Evolutionary conservation across 2,797 vertebrate species (phyloP).

Genomic region (Anableps anableps): DNA sequence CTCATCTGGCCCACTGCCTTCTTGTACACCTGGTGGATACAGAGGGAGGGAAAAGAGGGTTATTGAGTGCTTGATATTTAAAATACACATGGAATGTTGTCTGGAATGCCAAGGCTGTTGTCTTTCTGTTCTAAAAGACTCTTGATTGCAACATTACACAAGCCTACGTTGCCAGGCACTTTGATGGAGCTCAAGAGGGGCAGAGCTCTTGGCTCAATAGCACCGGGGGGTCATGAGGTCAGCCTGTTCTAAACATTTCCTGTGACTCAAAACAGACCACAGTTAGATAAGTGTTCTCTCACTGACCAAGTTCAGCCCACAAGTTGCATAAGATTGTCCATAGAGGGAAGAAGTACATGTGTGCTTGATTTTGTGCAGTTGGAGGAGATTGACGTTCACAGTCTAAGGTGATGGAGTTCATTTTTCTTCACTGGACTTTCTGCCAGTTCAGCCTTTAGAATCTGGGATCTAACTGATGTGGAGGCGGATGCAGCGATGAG

Average conservation of each 20-base stretch:
- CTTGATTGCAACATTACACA: slow-evolving; percentile 5
- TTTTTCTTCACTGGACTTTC: slow-evolving; percentile 16
- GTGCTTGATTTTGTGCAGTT: slow-evolving; percentile 31
- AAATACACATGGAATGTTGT: not conserved
- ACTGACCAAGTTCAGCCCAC: slow-evolving; percentile 38
- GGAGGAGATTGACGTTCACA: not conserved
- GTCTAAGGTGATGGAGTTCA: slow-evolving; percentile 23
- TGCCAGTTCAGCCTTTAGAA: slow-evolving; percentile 24
- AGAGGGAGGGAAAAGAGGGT: not conserved
- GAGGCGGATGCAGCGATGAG: not conserved
- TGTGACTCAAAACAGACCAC: slow-evolving; percentile 20
- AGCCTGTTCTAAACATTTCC: slow-evolving; percentile 22
- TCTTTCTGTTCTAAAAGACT: not conserved
- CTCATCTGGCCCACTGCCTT: slow-evolving; percentile 90
- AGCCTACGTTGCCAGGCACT: slow-evolving; percentile 7
- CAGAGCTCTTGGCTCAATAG: not conserved
- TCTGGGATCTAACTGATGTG: slow-evolving; percentile 24
- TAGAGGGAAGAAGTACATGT: slow-evolving; percentile 19
- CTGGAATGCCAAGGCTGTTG: not conserved
- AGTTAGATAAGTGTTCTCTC: slow-evolving; percentile 53
- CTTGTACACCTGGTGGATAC: slow-evolving; percentile 82
- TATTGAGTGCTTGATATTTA: too few relatives aligned
- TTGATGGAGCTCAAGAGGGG: slow-evolving; percentile 11
- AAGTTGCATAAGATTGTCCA: slow-evolving; percentile 38
- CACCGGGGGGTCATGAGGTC: slow-evolving; percentile 24